Evolutionary conservation across 2,113 vertebrate species (phyloP), one percentile per base, ranked within the genome.

Genomic region (Coryphaenoides rupestris): DNA sequence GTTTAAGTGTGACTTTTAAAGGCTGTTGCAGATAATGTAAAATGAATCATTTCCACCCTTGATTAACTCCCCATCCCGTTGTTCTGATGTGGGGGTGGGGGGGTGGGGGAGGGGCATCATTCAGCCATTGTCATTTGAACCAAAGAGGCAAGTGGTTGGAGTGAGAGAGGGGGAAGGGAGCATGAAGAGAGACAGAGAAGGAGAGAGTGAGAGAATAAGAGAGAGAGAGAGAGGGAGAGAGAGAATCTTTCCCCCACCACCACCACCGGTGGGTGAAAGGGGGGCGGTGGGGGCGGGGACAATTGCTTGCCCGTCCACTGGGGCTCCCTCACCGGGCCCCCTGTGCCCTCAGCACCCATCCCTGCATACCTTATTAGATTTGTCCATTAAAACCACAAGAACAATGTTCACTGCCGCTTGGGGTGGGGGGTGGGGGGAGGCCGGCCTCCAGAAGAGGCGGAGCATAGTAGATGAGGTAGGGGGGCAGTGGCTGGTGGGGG

Each of bases 1-100:
- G 28, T 33, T 33, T 33, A 9, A 33, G 4, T 16, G n/a, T 2
- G 47, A 49, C 17, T n/a, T 49, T n/a, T n/a, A 49, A 49, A 76
- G 68, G 74, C 78, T 66, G 78, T 78, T 67, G 69, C 66, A 84
- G 74, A 76, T 19, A 84, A 80, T 77, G 80, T 72, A 74, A 82
- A 84, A 80, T 79, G 75, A 73, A 83, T 83, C 82, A 69, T 24
- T 66, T 45, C 74, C 66, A 76, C 74, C 63, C n/a, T 55, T 63
- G 62, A 87, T 84, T 75, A 78, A 84, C 60, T 47, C 19, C 64
- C 75, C 77, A 86, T 87, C 68, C 66, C n/a, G 68, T 88, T 79
- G 63, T 58, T 49, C 63, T 17, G 56, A 66, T 71, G 72, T 21
- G 55, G 60, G 69, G 73, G n/a, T n/a, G n/a, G n/a, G n/a, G n/a